Evolutionary conservation across 2,113 vertebrate genomes (phyloP).

Genomic region (Gadus chalcogrammus): DNA sequence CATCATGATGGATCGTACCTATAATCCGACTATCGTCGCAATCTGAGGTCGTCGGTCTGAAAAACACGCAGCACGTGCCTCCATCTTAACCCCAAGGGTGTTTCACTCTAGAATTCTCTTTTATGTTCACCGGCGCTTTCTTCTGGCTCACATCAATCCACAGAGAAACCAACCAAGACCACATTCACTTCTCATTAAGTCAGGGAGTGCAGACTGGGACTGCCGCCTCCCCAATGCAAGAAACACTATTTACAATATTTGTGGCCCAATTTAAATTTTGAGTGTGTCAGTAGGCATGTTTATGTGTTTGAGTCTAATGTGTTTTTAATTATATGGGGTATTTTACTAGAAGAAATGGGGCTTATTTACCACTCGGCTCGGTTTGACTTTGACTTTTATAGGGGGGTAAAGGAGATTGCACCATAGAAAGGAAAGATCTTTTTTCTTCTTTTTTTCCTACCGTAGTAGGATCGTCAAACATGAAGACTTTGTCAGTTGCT

Average conservation of each 20-base stretch:
- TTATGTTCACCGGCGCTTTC: conserved; percentile 18
- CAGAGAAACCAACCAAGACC: conserved; percentile 32
- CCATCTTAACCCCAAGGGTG: too few relatives aligned
- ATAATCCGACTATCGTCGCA: too few relatives aligned
- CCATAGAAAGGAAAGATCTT: not conserved
- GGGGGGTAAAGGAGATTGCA: not conserved
- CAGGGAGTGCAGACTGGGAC: not conserved
- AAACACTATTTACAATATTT: conserved; percentile 51
- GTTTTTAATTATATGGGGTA: conserved; percentile 51
- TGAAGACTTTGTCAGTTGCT: not conserved
- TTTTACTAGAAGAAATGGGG: conserved; percentile 28
- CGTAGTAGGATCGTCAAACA: too few relatives aligned
- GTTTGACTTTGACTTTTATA: conserved; percentile 21
- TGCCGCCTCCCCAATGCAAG: conserved; percentile 27
- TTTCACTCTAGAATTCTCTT: not conserved
- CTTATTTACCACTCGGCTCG: conserved; percentile 35
- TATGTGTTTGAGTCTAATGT: conserved; percentile 27
- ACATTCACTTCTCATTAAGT: conserved; percentile 53
- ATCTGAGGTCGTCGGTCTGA: too few relatives aligned
- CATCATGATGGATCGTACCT: too few relatives aligned
- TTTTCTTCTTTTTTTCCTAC: not conserved
- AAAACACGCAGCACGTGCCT: too few relatives aligned
- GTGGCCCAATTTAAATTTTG: conserved; percentile 67
- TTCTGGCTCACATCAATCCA: conserved; percentile 35
- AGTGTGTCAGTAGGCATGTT: conserved; percentile 62